Evolutionary conservation across 2,797 vertebrate genomes (phyloP).

Genomic region (Pipistrellus kuhlii): DNA sequence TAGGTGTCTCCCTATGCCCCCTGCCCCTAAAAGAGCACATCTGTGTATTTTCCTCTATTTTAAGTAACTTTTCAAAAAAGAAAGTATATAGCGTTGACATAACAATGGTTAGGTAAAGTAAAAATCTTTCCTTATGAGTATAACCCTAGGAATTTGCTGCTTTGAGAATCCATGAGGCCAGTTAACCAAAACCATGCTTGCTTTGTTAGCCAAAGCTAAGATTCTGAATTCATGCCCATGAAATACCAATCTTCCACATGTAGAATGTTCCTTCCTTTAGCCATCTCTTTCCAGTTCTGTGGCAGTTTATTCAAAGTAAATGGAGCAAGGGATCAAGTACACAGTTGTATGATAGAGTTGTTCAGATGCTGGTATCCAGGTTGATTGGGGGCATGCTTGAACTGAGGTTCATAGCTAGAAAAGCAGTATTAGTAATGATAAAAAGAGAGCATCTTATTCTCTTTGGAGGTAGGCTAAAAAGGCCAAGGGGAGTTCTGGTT

Average conservation of each 20-base stretch:
- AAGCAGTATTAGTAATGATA: background rate
- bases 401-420: background rate
- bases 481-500: background rate
- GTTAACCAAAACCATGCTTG: background rate
- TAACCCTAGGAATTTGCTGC: background rate
- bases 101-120: background rate
- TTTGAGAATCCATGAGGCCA: conserved; percentile 2
- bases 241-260: background rate
- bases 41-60: conserved; percentile 30
- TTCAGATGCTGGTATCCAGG: background rate
- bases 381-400: background rate
- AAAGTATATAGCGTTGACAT: background rate
- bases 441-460: background rate
- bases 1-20: background rate
- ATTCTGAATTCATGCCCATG: background rate
- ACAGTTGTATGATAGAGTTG: background rate
- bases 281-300: background rate
- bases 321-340: background rate
- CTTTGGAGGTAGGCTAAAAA: background rate
- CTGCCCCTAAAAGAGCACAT: background rate
- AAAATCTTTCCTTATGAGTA: background rate
- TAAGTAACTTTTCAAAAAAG: conserved; percentile 18
- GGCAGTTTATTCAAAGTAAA: background rate
- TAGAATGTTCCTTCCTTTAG: background rate
- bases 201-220: background rate